phyloP scores from a whole-genome alignment of 2,113 vertebrate species.

The Brienomyrus brachyistius region DNA sequence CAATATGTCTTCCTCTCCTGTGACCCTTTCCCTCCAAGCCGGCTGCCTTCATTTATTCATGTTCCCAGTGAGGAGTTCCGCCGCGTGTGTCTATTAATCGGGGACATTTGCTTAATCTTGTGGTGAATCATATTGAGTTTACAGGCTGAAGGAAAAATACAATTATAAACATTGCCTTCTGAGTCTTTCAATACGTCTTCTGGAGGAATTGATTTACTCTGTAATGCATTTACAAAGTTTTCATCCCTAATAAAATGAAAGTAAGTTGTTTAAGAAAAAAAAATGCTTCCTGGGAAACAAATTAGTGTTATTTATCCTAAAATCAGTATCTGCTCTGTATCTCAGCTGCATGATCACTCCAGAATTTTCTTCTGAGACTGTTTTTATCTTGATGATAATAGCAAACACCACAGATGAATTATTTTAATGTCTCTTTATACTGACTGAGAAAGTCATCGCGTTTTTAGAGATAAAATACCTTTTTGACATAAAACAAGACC shows the following conservation, averaged over 20 bases:
- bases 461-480: slow-evolving; percentile 7
- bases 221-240: slow-evolving; percentile 8
- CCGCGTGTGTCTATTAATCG: background rate
- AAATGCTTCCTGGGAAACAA: background rate
- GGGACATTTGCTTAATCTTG: slow-evolving; percentile 4
- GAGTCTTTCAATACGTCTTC: background rate
- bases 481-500: background rate
- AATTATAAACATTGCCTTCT: slow-evolving; percentile 4
- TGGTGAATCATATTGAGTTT: slow-evolving; percentile 5
- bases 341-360: background rate
- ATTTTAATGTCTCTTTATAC: slow-evolving; percentile 5
- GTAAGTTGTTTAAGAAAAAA: slow-evolving; percentile 1
- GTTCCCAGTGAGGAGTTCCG: background rate
- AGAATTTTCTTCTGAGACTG: background rate
- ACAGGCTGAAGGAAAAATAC: slow-evolving; percentile 1
- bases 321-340: background rate
- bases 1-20: background rate
- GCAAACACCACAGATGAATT: background rate
- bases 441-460: background rate
- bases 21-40: background rate
- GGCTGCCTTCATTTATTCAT: background rate
- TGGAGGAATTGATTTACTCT: background rate
- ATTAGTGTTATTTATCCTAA: background rate
- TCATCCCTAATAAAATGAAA: background rate
- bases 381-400: slow-evolving; percentile 3